A percentile compares a stretch with the other conserved stretches of the same genome.
Evolutionary conservation across 2,113 vertebrate species (phyloP).

Genomic region (Malurus elegans): DNA sequence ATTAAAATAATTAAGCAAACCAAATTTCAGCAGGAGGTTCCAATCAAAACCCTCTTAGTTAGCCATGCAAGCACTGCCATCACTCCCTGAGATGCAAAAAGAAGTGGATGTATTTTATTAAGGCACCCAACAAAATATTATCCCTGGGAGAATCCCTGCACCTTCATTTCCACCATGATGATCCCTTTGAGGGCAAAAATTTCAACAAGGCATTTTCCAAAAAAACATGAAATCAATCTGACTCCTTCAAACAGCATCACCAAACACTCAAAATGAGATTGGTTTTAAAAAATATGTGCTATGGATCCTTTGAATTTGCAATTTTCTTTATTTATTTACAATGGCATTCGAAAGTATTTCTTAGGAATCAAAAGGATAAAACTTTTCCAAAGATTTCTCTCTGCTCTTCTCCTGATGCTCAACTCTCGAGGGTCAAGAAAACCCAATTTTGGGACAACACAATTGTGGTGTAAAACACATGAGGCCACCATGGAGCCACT

Average conservation of each 20-base stretch:
- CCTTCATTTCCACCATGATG: not conserved
- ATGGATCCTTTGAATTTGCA: not conserved
- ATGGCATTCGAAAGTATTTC: not conserved
- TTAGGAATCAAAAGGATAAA: not conserved
- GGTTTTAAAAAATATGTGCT: not conserved
- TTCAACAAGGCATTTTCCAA: not conserved
- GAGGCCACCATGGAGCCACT: not conserved
- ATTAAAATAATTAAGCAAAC: not conserved
- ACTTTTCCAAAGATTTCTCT: not conserved
- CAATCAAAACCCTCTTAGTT: not conserved
- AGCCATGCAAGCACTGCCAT: not conserved
- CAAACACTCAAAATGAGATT: not conserved
- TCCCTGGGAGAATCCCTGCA: not conserved
- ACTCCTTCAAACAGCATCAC: not conserved
- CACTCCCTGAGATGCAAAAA: not conserved
- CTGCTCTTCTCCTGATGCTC: not conserved
- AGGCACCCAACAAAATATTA: not conserved
- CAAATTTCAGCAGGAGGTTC: not conserved
- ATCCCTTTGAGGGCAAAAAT: not conserved
- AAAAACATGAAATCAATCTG: not conserved
- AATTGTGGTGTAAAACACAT: fast-evolving
- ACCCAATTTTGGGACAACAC: fast-evolving
- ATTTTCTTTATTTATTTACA: not conserved
- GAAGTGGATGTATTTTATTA: not conserved
- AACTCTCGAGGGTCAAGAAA: not conserved